These are phyloP conservation scores for Heliocidaris tuberculata DNA, from an alignment of 35 echinoderm and acorn worm genomes.

Conservation along the genomic window DNA sequence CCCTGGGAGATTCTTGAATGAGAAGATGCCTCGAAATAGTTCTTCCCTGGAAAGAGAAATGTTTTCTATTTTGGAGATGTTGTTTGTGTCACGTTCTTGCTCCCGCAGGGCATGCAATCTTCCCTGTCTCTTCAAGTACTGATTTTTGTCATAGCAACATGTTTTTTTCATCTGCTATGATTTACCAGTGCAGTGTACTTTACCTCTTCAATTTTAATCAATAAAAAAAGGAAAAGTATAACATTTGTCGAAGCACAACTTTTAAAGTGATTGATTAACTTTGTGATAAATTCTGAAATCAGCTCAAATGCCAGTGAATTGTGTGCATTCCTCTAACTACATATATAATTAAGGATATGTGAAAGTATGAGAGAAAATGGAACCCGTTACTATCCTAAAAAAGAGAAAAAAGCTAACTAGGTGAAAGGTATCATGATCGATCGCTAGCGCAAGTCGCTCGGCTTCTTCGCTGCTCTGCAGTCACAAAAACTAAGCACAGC, in stretches of 20 bases:
- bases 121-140: neutral
- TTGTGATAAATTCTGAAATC: too few species aligned
- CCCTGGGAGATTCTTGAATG: neutral
- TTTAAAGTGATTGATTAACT: too few species aligned
- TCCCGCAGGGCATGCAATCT: neutral
- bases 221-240: neutral
- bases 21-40: neutral
- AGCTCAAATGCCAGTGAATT: too few species aligned
- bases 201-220: neutral
- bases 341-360: too few species aligned
- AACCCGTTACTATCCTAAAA: too few species aligned
- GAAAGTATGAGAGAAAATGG: too few species aligned
- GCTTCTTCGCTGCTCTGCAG: too few species aligned
- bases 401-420: too few species aligned
- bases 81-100: neutral
- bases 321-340: too few species aligned
- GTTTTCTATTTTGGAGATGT: conserved; percentile 11
- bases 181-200: neutral
- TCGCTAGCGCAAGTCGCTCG: too few species aligned
- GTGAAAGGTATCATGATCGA: too few species aligned
- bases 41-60: neutral
- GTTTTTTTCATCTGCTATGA: neutral
- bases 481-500: too few species aligned
- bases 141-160: neutral
- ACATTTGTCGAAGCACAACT: neutral